Base-by-base conservation (phyloP, 2,797 vertebrate genomes). In the Sternarchorhynchus goeldii region DNA sequence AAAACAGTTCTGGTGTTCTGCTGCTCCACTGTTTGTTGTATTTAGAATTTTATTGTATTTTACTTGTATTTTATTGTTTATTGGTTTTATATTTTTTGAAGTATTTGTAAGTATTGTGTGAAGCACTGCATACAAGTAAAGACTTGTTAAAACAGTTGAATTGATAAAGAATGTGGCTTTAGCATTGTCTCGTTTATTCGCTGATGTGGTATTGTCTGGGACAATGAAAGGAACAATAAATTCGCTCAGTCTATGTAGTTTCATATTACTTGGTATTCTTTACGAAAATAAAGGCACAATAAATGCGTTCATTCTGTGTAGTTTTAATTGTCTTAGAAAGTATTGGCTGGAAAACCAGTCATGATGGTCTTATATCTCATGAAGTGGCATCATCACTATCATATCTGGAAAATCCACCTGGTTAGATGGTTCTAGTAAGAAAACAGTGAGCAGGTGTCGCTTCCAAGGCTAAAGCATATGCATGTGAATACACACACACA, bases 401-500 rank as follows among this genome's bases (percentile, higher is more conserved):
- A 21, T 21, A 20, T 18, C 36, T 53, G 66, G 66, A 36, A 34
- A 71, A 71, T 57, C 31, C 68, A 57, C 31, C 17, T 57, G 18
- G 18, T 57, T 45, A 34, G n/a, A n/a, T 69, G 45, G 21, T 56
- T 34, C 34, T 55, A 16, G 21, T 31, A 5, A 71, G 68, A 20
- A 32, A 57, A 57, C 17, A 68, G 14, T 68, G 0, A 20, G 1
- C 18, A 56, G 29, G 21, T 6, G 4, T 29, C 5, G 45, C 8
- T 66, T 66, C 16, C 0, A 2, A 16, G 39, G 12, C 39, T 21
- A 45, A 67, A 16, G n/a, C n/a, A 66, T 7, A 66, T 21, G 16
- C 12, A 67, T 14, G 64, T 45, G n/a, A 21, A 20, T 25, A 25
- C 25, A 25, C 25, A 25, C 25, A 25, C 25, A 25, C 25, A 25